Conservation (phyloP, 2,113 vertebrate genomes). For the Clinocottus analis region DNA sequence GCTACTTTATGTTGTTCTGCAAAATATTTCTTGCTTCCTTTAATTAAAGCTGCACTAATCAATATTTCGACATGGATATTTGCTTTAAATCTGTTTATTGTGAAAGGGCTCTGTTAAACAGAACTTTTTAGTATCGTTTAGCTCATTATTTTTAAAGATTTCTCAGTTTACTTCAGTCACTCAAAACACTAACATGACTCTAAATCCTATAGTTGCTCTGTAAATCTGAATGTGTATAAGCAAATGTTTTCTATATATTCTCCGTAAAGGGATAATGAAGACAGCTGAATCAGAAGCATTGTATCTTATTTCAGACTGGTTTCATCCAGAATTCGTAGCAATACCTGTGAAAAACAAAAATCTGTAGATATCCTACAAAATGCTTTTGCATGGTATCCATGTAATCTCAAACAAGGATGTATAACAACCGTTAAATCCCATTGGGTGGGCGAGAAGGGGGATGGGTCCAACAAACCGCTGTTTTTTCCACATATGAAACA, state of each 20-base stretch:
- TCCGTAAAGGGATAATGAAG: background rate
- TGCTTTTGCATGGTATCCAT: too few species aligned
- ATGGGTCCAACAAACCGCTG: too few species aligned
- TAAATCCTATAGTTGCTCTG: background rate
- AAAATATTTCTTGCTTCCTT: background rate
- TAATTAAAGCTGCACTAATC: background rate
- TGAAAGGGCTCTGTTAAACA: background rate
- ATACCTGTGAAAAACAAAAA: too few species aligned
- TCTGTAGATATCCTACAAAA: too few species aligned
- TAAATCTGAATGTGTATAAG: background rate
- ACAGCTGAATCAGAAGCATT: too few species aligned
- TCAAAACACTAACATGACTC: background rate
- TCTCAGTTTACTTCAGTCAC: background rate
- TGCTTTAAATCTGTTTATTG: background rate
- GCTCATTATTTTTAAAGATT: background rate
- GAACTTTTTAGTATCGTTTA: background rate
- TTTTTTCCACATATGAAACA: too few species aligned
- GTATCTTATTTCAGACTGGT: too few species aligned
- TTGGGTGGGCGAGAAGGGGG: too few species aligned
- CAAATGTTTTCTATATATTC: background rate
- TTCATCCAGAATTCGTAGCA: too few species aligned
- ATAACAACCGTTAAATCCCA: too few species aligned
- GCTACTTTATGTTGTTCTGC: background rate
- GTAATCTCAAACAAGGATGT: too few species aligned
- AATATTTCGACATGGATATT: background rate